Conservation (phyloP, 1,140 invertebrate genomes). For the Maconellicoccus hirsutus region DNA sequence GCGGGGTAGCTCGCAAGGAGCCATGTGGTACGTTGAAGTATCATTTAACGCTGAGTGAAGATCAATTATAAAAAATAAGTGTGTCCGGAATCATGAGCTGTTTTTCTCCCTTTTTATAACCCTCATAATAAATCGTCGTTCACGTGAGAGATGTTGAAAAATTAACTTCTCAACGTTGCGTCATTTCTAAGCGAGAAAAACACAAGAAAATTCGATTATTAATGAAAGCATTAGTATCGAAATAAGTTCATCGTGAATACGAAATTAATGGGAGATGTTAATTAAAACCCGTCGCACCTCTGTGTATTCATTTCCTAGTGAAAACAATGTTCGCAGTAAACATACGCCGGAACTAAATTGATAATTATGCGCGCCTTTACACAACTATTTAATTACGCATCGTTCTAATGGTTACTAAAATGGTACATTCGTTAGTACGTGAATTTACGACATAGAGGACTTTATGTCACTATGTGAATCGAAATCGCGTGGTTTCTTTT, state of each 20-base stretch:
- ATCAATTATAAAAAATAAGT: conserved; percentile 4
- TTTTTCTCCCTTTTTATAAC: not conserved
- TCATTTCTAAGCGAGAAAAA: not conserved
- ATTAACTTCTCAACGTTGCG: not conserved
- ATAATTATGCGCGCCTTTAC: not conserved
- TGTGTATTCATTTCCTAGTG: not conserved
- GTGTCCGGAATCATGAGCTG: not conserved
- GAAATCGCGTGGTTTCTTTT: no score
- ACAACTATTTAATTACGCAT: not conserved
- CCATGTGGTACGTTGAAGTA: not conserved
- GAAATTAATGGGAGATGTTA: not conserved
- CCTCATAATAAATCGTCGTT: not conserved
- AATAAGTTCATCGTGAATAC: not conserved
- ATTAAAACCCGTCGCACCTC: not conserved
- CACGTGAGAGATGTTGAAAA: not conserved
- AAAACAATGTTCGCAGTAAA: not conserved
- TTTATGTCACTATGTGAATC: no score
- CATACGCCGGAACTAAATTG: not conserved
- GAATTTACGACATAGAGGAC: no score
- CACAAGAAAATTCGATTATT: not conserved
- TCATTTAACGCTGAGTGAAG: not conserved
- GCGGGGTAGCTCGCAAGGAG: not conserved
- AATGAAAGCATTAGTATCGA: not conserved
- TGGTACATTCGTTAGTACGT: no score
- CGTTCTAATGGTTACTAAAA: not conserved